Base-by-base conservation (phyloP, 2,113 vertebrate species). In the Heterotilapia buettikoferi region DNA sequence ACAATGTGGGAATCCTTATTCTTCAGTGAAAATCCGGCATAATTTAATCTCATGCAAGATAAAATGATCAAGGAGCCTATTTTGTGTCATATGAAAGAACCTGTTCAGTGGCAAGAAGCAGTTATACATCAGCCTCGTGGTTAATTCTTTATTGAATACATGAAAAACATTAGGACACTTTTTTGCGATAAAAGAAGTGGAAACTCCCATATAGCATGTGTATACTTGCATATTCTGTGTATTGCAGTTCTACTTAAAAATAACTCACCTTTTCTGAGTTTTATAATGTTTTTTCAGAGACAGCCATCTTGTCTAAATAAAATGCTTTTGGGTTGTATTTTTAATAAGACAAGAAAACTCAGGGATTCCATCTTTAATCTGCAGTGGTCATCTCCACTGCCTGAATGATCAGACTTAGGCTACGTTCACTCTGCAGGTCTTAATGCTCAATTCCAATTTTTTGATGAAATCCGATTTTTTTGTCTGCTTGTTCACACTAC, bases 41-140 rank as follows among this genome's bases (percentile, higher is more conserved):
- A 84, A 88, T 87, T 89, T 88, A 82, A 87, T 84, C 81, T 84
- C 78, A 85, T 26, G 50, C 78, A 19, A 54, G 45, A 80, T 82
- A 21, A 54, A 68, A 73, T 66, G 88, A 94, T 94, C 92, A 94
- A 91, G 93, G 91, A 40, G n/a, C 78, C 85, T 89, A 88, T 90
- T 92, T 83, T 80, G 24, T 90, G 90, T 88, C 78, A 61, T 86
- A 45, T 80, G 24, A 90, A 90, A 92, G 73, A 66, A 66, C 38
- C 57, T 80, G 50, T 56, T 90, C 80, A 82, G 31, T 57, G 43
- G 73, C 66, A 87, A 31, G 66, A 87, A 13, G 59, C 50, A 79
- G 82, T 85, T 38, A 57, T 40, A 57, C 26, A 85, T 84, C 83
- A 79, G 40, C 21, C 24, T 18, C 7, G 3, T 57, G 18, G 53